Evolutionary conservation across 2,888 invertebrate genomes (phyloP).

Genomic region (Lasioglossum morio): DNA sequence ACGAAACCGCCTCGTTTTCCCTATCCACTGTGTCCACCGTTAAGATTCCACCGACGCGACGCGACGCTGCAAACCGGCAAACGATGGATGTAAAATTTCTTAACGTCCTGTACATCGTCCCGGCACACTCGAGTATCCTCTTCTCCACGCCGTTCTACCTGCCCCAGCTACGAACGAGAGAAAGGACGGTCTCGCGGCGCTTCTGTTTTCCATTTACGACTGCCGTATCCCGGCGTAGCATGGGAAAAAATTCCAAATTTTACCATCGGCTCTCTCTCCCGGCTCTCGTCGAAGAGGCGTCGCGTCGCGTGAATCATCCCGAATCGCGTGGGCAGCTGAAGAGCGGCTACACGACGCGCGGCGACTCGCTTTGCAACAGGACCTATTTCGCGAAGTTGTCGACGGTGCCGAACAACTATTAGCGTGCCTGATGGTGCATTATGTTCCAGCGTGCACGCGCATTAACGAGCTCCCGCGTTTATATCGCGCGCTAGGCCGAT

Average conservation of each 20-base stretch:
- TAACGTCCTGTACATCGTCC: not conserved
- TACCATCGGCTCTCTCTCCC: conserved; percentile 28
- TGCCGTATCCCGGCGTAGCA: not conserved
- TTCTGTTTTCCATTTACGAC: conserved; percentile 33
- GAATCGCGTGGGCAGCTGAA: conserved; percentile 64
- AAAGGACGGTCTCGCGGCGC: conserved; percentile 11
- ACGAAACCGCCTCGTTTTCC: conserved; percentile 27
- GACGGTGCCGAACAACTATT: conserved; percentile 79
- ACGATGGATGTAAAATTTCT: conserved; percentile 6
- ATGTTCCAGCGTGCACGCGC: conserved; percentile 76
- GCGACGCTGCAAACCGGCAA: not conserved
- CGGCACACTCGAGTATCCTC: not conserved
- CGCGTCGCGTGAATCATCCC: conserved; percentile 71
- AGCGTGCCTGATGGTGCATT: conserved; percentile 79
- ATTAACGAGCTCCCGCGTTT: conserved; percentile 79
- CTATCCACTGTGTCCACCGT: conserved; percentile 11
- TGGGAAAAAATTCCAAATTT: conserved; percentile 36
- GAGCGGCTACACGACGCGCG: conserved; percentile 37
- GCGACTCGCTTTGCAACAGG: conserved; percentile 43
- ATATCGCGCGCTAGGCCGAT: conserved; percentile 23
- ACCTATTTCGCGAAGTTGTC: conserved; percentile 76
- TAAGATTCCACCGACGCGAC: not conserved
- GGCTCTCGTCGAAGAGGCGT: conserved; percentile 67
- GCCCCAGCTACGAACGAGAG: not conserved
- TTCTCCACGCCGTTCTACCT: not conserved